Percentiles rank a stretch among this genome's conserved stretches.
Conservation (phyloP, 2,113 vertebrate genomes). For the Pogonocichla stellata region DNA sequence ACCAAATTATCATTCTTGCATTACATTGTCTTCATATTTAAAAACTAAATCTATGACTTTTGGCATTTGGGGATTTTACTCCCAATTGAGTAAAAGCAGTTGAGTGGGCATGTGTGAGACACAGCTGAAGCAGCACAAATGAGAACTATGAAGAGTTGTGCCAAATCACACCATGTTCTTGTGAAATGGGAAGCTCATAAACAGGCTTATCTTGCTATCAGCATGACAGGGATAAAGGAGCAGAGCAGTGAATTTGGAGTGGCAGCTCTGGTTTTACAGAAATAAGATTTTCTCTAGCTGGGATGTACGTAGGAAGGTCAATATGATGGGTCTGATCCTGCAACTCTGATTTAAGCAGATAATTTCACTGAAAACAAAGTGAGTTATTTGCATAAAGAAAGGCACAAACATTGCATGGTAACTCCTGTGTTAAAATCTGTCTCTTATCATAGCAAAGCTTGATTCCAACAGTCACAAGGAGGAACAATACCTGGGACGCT, state of each 20-base stretch:
- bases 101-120: slow-evolving; percentile 45
- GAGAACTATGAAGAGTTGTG: neutral
- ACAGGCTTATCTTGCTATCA: neutral
- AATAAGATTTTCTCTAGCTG: neutral
- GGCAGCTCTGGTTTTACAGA: neutral
- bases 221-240: neutral
- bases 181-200: neutral
- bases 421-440: neutral
- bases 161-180: slow-evolving; percentile 53
- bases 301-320: neutral
- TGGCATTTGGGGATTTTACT: slow-evolving; percentile 35
- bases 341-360: neutral
- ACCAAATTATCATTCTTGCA: neutral
- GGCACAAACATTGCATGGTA: neutral
- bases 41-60: slow-evolving; percentile 20
- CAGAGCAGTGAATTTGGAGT: neutral
- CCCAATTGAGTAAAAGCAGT: slow-evolving; percentile 4
- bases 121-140: slow-evolving; percentile 23
- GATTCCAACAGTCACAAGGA: neutral
- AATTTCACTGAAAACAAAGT: neutral
- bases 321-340: neutral
- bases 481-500: neutral
- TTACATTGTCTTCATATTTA: neutral
- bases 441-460: neutral
- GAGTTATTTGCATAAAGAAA: neutral